Evolutionary conservation across 2,888 invertebrate genomes (phyloP).

Genomic region (Dicyrtoma fusca): DNA sequence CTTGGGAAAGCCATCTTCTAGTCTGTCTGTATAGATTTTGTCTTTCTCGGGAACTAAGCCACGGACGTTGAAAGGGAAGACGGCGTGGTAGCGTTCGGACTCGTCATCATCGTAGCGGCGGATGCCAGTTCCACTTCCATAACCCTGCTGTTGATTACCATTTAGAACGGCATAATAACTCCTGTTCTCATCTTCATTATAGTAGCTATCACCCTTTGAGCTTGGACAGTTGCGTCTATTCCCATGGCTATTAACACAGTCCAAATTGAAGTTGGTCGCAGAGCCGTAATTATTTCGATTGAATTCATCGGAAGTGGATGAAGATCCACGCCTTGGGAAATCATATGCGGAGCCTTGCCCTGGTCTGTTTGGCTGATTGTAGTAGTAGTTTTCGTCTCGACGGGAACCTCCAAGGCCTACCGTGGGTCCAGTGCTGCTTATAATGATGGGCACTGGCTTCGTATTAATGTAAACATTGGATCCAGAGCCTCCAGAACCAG

Average conservation of each 20-base stretch:
- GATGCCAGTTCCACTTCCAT: slow-evolving; percentile 17
- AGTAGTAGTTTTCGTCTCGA: too few relatives aligned
- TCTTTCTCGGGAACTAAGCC: slow-evolving; percentile 21
- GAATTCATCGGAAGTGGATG: neutral
- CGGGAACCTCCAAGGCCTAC: too few relatives aligned
- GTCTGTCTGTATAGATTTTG: slow-evolving; percentile 9
- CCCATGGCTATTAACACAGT: slow-evolving; percentile 20
- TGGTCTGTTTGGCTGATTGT: too few relatives aligned
- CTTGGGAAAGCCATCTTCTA: slow-evolving; percentile 10
- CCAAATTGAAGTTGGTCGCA: neutral
- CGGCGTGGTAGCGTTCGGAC: neutral
- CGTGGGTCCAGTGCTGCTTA: neutral
- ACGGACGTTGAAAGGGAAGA: slow-evolving; percentile 28
- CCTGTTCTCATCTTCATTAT: slow-evolving; percentile 43
- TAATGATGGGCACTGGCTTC: slow-evolving; percentile 40
- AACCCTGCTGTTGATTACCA: slow-evolving; percentile 27
- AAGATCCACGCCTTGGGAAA: neutral
- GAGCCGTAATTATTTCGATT: neutral
- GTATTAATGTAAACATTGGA: slow-evolving; percentile 40
- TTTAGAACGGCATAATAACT: slow-evolving; percentile 44
- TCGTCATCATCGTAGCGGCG: slow-evolving; percentile 18
- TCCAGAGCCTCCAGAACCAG: slow-evolving; percentile 35
- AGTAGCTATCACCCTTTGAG: neutral
- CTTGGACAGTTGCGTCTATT: slow-evolving; percentile 9
- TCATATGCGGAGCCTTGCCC: too few relatives aligned